Evolutionary conservation across 2,888 invertebrate genomes (phyloP).

Genomic region (Eumacrocentrus americanus): DNA sequence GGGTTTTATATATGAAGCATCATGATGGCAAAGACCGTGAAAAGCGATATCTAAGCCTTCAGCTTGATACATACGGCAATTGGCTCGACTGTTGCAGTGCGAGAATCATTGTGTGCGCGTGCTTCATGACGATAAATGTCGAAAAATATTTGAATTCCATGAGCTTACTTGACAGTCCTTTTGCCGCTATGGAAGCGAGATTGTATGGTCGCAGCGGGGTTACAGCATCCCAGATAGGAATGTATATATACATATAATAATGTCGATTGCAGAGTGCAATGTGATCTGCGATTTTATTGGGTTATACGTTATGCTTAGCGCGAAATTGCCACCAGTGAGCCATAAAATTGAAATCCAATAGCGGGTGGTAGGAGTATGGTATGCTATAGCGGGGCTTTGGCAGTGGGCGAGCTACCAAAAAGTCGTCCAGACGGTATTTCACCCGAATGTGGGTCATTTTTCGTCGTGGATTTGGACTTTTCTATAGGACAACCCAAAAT

Average conservation of each 20-base stretch:
- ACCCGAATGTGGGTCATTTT: slow-evolving; percentile 42
- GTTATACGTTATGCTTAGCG: slow-evolving; percentile 48
- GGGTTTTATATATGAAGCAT: background rate
- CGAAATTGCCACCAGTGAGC: slow-evolving; percentile 45
- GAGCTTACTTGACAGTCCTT: background rate
- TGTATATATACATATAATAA: background rate
- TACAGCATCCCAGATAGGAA: background rate
- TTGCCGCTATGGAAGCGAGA: background rate
- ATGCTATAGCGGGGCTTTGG: slow-evolving; percentile 31
- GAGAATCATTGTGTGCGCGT: background rate
- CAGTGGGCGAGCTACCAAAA: slow-evolving; percentile 33
- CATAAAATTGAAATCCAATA: slow-evolving; percentile 51
- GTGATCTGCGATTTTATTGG: slow-evolving; percentile 46
- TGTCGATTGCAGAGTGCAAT: slow-evolving; percentile 33
- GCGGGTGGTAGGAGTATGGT: slow-evolving; percentile 28
- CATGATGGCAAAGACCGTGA: background rate
- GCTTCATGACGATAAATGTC: background rate
- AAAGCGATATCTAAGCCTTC: background rate
- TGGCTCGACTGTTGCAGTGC: too few species aligned
- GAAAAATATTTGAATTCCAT: background rate
- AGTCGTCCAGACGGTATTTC: slow-evolving; percentile 34
- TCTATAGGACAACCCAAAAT: slow-evolving; percentile 32
- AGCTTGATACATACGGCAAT: background rate
- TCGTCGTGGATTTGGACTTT: slow-evolving; percentile 30
- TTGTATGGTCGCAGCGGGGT: background rate